Evolutionary conservation across 2,113 vertebrate genomes (phyloP).

Genomic region (Talpa occidentalis): DNA sequence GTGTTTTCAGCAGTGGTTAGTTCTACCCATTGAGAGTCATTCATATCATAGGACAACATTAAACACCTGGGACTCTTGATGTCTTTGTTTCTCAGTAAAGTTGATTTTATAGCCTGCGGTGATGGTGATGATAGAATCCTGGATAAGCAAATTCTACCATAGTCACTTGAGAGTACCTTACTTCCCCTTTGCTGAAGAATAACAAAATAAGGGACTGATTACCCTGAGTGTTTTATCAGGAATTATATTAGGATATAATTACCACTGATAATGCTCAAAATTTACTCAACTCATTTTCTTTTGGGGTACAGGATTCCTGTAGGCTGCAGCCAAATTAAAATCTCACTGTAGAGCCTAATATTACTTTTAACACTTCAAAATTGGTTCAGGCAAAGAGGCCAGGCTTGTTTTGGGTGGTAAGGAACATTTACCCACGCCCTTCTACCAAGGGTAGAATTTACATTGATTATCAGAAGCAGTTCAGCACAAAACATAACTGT

Average conservation of each 20-base stretch:
- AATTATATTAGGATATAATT: slow-evolving; percentile 65
- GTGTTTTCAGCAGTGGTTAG: background rate
- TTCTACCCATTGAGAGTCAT: background rate
- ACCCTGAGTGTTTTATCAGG: slow-evolving; percentile 29
- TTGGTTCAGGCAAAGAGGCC: slow-evolving; percentile 39
- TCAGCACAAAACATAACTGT: slow-evolving; percentile 79
- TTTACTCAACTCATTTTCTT: background rate
- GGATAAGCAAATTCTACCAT: slow-evolving; percentile 57
- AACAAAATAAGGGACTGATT: slow-evolving; percentile 47
- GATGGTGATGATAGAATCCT: slow-evolving; percentile 23
- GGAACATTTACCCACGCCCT: slow-evolving; percentile 52
- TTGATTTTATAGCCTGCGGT: slow-evolving; percentile 1
- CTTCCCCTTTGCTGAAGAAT: slow-evolving; percentile 61
- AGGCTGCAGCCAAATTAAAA: slow-evolving; percentile 18
- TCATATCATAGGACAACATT: background rate
- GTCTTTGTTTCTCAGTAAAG: slow-evolving; percentile 5
- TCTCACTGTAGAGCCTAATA: background rate
- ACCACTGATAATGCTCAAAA: background rate
- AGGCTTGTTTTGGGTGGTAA: slow-evolving; percentile 1
- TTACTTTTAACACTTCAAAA: slow-evolving; percentile 51
- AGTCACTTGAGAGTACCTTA: slow-evolving; percentile 89
- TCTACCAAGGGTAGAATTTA: slow-evolving; percentile 79
- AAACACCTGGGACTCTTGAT: background rate
- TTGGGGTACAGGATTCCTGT: background rate
- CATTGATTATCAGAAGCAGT: slow-evolving; percentile 51